Conservation (phyloP, 92 coral and sea anemone genomes). For the Hydrozoanthus gracilis region DNA sequence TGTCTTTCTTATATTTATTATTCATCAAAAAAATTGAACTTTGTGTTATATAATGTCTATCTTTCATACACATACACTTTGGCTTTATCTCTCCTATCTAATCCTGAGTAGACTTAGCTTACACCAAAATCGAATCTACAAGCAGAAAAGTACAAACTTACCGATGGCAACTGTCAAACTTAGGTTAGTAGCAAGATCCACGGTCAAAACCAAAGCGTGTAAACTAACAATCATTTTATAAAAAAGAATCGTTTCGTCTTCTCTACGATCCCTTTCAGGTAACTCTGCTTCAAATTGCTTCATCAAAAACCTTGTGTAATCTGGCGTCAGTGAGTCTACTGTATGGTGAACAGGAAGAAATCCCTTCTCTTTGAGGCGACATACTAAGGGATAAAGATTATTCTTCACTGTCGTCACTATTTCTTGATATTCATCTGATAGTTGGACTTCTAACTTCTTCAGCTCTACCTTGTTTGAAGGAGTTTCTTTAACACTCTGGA, state of each 20-base stretch:
- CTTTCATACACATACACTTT: too few species aligned
- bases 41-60: too few species aligned
- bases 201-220: conserved; percentile 78
- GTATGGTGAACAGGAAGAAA: conserved; percentile 62
- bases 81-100: too few species aligned
- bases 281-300: conserved; percentile 77
- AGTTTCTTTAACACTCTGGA: neutral
- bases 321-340: conserved; percentile 63
- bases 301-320: conserved; percentile 83
- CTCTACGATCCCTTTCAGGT: conserved; percentile 38
- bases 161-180: conserved; percentile 87
- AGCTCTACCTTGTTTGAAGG: conserved; percentile 7
- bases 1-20: too few species aligned
- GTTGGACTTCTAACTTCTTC: conserved; percentile 52
- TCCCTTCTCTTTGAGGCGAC: conserved; percentile 73
- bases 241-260: conserved; percentile 32
- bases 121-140: too few species aligned
- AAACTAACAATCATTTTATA: conserved; percentile 76
- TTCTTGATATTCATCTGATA: conserved; percentile 75
- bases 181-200: conserved; percentile 76
- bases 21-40: too few species aligned
- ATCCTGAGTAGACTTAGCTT: too few species aligned
- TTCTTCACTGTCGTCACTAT: conserved; percentile 61
- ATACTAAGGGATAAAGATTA: conserved; percentile 69
- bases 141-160: conserved; percentile 7